Conservation (phyloP, 1,140 invertebrate genomes). For the Adoxophyes honmai region DNA sequence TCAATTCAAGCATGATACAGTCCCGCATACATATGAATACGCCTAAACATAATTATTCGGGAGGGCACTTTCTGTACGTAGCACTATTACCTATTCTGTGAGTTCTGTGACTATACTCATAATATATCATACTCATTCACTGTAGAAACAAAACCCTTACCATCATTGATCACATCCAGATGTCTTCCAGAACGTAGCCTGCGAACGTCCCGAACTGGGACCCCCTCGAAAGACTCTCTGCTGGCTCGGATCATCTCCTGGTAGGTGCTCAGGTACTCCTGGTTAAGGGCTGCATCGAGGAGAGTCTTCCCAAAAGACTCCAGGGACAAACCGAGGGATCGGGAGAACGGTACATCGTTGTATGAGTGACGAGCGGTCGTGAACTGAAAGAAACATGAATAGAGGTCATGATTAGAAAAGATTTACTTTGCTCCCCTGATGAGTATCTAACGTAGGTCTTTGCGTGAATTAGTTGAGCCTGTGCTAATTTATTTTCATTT, state of each 20-base stretch:
- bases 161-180: constrained; percentile 18
- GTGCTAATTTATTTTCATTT: not conserved
- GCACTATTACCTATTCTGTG: too few relatives aligned
- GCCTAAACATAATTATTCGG: too few relatives aligned
- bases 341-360: not conserved
- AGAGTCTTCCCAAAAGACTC: constrained; percentile 27
- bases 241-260: constrained; percentile 47
- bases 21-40: too few relatives aligned
- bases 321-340: constrained; percentile 29
- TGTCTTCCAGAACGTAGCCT: constrained; percentile 13
- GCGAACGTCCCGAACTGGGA: constrained; percentile 18
- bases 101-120: not conserved
- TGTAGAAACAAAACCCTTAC: not conserved
- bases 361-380: not conserved
- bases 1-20: too few relatives aligned
- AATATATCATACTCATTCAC: not conserved
- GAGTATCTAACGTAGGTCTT: too few relatives aligned
- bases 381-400: not conserved
- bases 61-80: too few relatives aligned
- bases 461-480: too few relatives aligned
- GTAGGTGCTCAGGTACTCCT: constrained; percentile 39
- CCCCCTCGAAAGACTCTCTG: constrained; percentile 25
- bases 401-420: too few relatives aligned
- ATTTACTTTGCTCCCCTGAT: too few relatives aligned
- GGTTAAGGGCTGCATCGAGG: constrained; percentile 29